phyloP scores from a whole-genome alignment of 2,888 invertebrate species.

The Scrobipalpa costella region DNA sequence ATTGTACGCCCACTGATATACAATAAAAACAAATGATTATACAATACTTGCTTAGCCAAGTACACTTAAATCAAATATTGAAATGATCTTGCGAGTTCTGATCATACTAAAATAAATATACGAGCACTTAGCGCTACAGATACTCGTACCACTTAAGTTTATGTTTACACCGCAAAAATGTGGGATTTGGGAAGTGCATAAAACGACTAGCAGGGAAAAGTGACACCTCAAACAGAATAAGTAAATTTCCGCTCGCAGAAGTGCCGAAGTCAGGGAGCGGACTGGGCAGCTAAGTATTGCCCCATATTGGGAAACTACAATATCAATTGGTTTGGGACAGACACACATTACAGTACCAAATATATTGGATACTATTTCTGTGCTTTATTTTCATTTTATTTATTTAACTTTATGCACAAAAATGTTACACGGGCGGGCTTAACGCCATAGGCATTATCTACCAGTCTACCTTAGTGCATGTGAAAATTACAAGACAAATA shows the following conservation, averaged over 20 bases:
- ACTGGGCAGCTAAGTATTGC: too few species aligned
- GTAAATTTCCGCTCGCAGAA: constrained; percentile 7
- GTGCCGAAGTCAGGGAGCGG: not conserved
- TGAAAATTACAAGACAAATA: too few species aligned
- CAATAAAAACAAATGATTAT: constrained; percentile 22
- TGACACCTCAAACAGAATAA: constrained; percentile 17
- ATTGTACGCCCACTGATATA: constrained; percentile 46
- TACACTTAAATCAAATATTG: constrained; percentile 20
- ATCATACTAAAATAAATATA: not conserved
- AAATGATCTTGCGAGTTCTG: not conserved
- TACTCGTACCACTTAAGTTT: not conserved
- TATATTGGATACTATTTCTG: too few species aligned
- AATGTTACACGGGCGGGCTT: too few species aligned
- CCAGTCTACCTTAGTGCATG: too few species aligned
- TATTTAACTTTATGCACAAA: too few species aligned
- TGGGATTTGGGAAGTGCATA: constrained; percentile 6
- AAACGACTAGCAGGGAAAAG: constrained; percentile 4
- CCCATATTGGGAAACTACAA: not conserved
- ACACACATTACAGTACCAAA: too few species aligned
- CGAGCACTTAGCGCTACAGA: not conserved
- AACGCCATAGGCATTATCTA: too few species aligned
- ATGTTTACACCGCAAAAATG: not conserved
- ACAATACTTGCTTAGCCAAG: constrained; percentile 21
- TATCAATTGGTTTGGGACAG: too few species aligned
- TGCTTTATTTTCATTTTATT: too few species aligned